Conservation (phyloP, 2,797 vertebrate species). For the Euphonia xanthogaster region DNA sequence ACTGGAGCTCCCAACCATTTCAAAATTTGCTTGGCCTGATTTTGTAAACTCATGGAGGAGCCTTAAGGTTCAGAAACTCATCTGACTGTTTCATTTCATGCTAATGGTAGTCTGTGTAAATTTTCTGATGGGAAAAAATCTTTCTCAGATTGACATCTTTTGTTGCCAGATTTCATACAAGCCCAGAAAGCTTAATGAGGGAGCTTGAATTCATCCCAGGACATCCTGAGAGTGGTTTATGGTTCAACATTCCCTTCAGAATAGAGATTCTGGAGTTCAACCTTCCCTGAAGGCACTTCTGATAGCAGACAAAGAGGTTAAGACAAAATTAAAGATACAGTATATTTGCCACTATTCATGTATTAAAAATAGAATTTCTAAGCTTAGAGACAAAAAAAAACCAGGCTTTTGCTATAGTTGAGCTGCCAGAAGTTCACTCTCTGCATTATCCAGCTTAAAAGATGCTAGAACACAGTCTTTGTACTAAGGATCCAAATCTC, state of each 20-base stretch:
- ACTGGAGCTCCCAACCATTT: not conserved
- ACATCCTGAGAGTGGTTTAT: not conserved
- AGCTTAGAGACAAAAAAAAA: not conserved
- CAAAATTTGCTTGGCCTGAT: not conserved
- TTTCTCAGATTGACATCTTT: not conserved
- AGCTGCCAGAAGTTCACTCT: not conserved
- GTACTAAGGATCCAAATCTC: not conserved
- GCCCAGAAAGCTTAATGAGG: not conserved
- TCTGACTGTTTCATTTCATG: not conserved
- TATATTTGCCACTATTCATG: not conserved
- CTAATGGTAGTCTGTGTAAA: not conserved
- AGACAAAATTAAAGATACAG: not conserved
- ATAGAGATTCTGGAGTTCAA: not conserved
- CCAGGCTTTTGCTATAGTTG: not conserved
- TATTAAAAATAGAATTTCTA: slow-evolving; percentile 20
- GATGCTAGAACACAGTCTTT: not conserved
- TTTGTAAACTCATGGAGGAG: not conserved
- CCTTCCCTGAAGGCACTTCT: not conserved
- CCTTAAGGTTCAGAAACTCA: not conserved
- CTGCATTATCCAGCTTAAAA: not conserved
- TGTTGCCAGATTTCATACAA: not conserved
- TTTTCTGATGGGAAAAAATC: not conserved
- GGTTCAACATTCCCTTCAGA: not conserved
- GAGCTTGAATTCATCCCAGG: not conserved
- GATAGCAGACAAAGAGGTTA: not conserved